phyloP scores from a whole-genome alignment of 2,797 vertebrate genomes.

The Myripristis murdjan region DNA sequence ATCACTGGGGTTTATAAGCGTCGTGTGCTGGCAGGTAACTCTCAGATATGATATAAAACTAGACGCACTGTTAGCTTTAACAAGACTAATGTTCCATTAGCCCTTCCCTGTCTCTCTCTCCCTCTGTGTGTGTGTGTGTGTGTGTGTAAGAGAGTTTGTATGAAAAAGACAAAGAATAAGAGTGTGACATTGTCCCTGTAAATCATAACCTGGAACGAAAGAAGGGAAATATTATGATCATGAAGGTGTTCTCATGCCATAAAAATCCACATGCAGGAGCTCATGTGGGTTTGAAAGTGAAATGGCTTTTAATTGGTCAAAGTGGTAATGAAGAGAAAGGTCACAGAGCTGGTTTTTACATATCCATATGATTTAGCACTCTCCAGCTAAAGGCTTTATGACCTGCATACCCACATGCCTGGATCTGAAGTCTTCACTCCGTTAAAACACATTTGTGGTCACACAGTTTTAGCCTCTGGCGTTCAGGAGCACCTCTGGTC shows the following conservation, averaged over 20 bases:
- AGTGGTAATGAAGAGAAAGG: neutral
- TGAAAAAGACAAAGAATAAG: constrained; percentile 37
- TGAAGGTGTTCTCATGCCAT: neutral
- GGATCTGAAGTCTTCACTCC: too few relatives aligned
- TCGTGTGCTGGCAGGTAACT: constrained; percentile 72
- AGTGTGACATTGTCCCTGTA: constrained; percentile 37
- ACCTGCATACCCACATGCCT: too few relatives aligned
- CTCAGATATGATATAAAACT: constrained; percentile 76
- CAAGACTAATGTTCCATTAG: constrained; percentile 73
- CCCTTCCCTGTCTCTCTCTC: constrained; percentile 37
- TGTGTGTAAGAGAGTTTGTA: constrained; percentile 24
- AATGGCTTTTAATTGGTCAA: neutral
- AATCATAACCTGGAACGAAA: constrained; percentile 27
- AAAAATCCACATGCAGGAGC: neutral
- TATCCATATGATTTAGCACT: too few relatives aligned
- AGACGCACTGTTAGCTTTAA: constrained; percentile 74
- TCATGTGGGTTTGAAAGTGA: neutral
- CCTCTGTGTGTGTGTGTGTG: constrained; percentile 10
- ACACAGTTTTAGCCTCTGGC: too few relatives aligned
- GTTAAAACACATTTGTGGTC: too few relatives aligned
- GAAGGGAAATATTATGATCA: constrained; percentile 2
- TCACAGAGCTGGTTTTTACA: too few relatives aligned
- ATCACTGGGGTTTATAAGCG: constrained; percentile 74
- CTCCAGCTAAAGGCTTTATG: too few relatives aligned
- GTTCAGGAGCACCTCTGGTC: too few relatives aligned